These are phyloP conservation scores for Atherix ibis DNA, from an alignment of 2,888 invertebrate species.

Conservation along the genomic window DNA sequence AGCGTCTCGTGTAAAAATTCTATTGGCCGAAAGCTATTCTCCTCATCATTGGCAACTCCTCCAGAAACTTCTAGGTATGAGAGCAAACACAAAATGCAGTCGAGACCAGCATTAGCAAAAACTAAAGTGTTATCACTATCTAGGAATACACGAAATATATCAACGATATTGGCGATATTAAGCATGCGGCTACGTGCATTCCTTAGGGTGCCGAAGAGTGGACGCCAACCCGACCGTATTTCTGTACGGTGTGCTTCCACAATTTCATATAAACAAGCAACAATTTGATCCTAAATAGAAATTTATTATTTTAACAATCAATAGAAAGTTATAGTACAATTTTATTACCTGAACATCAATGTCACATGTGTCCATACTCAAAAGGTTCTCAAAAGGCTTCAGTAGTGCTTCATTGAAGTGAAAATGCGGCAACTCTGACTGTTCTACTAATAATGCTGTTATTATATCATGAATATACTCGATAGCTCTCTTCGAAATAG, in stretches of 20 bases:
- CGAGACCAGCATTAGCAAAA: conserved; percentile 85
- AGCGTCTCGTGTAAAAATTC: conserved; percentile 51
- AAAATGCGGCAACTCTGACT: conserved; percentile 79
- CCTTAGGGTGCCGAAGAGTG: conserved; percentile 82
- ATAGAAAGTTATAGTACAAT: background rate
- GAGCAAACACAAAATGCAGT: conserved; percentile 80
- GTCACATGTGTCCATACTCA: conserved; percentile 86
- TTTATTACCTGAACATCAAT: conserved; percentile 66
- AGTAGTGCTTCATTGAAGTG: conserved; percentile 90
- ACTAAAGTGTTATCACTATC: conserved; percentile 85
- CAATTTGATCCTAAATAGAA: conserved; percentile 61
- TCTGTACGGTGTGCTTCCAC: conserved; percentile 88
- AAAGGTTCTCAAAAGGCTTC: conserved; percentile 87
- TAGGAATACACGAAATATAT: conserved; percentile 88
- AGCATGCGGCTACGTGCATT: conserved; percentile 57
- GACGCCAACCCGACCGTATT: conserved; percentile 91
- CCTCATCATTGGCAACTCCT: conserved; percentile 48
- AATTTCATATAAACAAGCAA: conserved; percentile 88
- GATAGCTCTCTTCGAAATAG: conserved; percentile 80
- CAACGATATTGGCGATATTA: conserved; percentile 52
- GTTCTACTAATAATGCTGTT: conserved; percentile 70
- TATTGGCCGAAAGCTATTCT: conserved; percentile 33
- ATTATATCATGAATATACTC: conserved; percentile 86
- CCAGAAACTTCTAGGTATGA: conserved; percentile 37
- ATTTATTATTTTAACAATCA: background rate